phyloP scores from a whole-genome alignment of 2,113 vertebrate genomes.

The Danionella cerebrum region DNA sequence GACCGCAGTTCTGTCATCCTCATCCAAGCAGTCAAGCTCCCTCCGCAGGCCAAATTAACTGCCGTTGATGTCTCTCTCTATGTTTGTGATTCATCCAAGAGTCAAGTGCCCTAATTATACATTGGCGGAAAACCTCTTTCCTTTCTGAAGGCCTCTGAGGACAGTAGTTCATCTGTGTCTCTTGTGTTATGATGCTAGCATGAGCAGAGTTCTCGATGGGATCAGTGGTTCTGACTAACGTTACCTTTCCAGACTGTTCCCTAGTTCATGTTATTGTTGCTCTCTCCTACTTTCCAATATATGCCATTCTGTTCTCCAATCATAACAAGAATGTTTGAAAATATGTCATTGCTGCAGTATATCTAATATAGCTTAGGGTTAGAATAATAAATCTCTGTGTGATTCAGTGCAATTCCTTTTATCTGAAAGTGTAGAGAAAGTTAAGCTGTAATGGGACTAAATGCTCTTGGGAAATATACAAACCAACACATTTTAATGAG shows the following conservation, averaged over 20 bases:
- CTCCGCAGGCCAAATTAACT: neutral
- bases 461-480: no score
- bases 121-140: neutral
- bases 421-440: no score
- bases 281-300: neutral
- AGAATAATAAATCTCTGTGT: neutral
- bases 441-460: no score
- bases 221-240: no score
- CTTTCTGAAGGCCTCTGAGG: neutral
- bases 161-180: neutral
- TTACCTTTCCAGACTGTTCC: neutral
- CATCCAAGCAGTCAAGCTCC: neutral
- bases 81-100: neutral
- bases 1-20: neutral
- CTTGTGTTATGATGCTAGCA: neutral
- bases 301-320: neutral
- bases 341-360: neutral
- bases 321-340: neutral
- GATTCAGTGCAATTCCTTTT: no score
- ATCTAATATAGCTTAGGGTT: neutral
- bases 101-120: constrained; percentile 4
- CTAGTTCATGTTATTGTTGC: neutral
- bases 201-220: neutral
- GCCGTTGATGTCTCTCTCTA: neutral
- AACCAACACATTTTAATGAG: no score